Base-by-base conservation (phyloP, 2,888 invertebrate genomes). In the Dryomyza anilis region DNA sequence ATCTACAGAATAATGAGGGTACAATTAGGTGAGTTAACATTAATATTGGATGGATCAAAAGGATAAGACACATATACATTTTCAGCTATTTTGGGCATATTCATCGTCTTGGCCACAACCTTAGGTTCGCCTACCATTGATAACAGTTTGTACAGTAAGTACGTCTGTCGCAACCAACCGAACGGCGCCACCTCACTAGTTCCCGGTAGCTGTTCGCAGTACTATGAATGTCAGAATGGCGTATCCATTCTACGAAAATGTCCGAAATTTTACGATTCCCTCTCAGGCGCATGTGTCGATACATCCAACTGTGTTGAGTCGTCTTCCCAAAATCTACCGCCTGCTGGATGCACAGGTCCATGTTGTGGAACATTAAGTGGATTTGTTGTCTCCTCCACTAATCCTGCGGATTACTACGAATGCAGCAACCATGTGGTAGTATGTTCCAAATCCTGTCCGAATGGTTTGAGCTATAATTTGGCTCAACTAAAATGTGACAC, bases 131-230 rank as follows among this genome's bases (percentile, higher is more conserved):
- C 53, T 1, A 45, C 72, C 19, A 69, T 76, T 6, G 73, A 79
- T 58, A 76, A 76, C 27, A 59, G 67, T 7, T 59, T 78, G 1
- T 79, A 81, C 27, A 72, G 73, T 1, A 74, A 74, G 29, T 80
- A 68, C 56, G 70, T 81, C 3, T 81, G 81, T 57, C 69, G 68
- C 21, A 64, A 70, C 7, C 78, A 79, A 58, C n/a, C 52, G 1
- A 65, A 79, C 65, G 82, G 81, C 19, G 76, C 72, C 63, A 75
- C 74, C 3, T 69, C 76, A 3, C 55, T 81, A 12, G 79, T 80
- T 2, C 81, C 81, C 1, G 82, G 82, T 16, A 79, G 79, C 61
- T 81, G 81, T 57, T 76, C 74, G 0, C 71, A 75, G 58, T 81
- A 74, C 71, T 81, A 77, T 21, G 76, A 79, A 66, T 81, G 82